Evolutionary conservation across 2,113 vertebrate genomes (phyloP).

Genomic region (Cranoglanis bouderius): DNA sequence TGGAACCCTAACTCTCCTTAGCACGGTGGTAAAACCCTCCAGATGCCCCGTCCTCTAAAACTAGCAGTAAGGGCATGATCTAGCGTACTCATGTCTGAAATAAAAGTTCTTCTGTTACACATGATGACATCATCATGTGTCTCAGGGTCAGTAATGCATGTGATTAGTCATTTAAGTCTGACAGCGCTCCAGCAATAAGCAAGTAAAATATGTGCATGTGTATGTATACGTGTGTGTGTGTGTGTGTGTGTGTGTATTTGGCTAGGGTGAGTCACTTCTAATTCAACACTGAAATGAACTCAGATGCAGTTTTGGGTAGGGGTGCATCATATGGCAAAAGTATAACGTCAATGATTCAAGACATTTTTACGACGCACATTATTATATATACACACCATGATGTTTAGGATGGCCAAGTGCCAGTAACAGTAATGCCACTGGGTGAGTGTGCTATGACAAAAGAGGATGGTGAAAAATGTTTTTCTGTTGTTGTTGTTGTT

Average conservation of each 20-base stretch:
- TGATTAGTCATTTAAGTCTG: slow-evolving; percentile 1
- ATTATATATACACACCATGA: not conserved
- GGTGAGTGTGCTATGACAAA: not conserved
- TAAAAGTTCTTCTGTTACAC: slow-evolving; percentile 8
- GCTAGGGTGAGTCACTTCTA: not conserved
- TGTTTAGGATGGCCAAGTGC: not conserved
- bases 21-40: slow-evolving; percentile 15
- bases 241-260: not conserved
- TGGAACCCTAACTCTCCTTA: not conserved
- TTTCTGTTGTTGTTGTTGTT: too few species aligned
- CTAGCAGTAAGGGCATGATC: not conserved
- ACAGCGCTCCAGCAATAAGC: not conserved
- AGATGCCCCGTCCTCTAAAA: not conserved
- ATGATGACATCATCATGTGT: slow-evolving; percentile 24
- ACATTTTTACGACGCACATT: not conserved
- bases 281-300: not conserved
- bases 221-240: slow-evolving; percentile 17
- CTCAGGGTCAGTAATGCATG: not conserved
- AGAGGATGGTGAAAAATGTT: not conserved
- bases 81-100: not conserved
- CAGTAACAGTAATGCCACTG: not conserved
- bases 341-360: not conserved
- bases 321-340: not conserved
- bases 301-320: not conserved
- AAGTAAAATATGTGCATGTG: not conserved